phyloP scores from a whole-genome alignment of 1,140 invertebrate genomes.

The Campoletis sonorensis region DNA sequence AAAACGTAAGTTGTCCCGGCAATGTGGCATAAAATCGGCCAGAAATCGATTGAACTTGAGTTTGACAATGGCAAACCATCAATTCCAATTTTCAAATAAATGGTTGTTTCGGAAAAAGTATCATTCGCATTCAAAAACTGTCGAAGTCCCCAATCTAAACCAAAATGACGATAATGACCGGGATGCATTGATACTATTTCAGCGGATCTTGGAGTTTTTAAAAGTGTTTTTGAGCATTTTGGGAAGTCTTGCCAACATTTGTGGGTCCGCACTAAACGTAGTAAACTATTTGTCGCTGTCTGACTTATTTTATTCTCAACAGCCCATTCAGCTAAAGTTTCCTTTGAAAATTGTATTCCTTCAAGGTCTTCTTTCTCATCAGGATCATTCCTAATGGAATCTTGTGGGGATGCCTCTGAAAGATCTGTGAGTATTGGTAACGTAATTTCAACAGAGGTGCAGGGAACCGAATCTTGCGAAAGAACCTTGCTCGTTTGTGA shows the following conservation, averaged over 20 bases:
- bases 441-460: not conserved
- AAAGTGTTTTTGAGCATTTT: constrained; percentile 19
- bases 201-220: constrained; percentile 39
- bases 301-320: not conserved
- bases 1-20: constrained; percentile 54
- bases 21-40: constrained; percentile 60
- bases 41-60: constrained; percentile 27
- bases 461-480: not conserved
- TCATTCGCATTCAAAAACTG: constrained; percentile 8
- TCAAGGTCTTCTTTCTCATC: not conserved
- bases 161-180: constrained; percentile 50
- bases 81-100: constrained; percentile 35
- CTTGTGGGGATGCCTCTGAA: not conserved
- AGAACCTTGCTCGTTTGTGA: not conserved
- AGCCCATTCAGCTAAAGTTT: not conserved
- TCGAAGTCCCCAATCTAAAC: constrained; percentile 39
- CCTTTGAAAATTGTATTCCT: not conserved
- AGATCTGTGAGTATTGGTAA: not conserved
- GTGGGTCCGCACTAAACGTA: not conserved
- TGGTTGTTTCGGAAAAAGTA: not conserved
- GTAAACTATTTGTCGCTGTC: not conserved
- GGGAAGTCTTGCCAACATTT: not conserved
- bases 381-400: not conserved
- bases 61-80: constrained; percentile 57
- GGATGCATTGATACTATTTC: constrained; percentile 8